Base-by-base conservation (phyloP, 2,888 invertebrate genomes). In the Eristalis arbustorum region DNA sequence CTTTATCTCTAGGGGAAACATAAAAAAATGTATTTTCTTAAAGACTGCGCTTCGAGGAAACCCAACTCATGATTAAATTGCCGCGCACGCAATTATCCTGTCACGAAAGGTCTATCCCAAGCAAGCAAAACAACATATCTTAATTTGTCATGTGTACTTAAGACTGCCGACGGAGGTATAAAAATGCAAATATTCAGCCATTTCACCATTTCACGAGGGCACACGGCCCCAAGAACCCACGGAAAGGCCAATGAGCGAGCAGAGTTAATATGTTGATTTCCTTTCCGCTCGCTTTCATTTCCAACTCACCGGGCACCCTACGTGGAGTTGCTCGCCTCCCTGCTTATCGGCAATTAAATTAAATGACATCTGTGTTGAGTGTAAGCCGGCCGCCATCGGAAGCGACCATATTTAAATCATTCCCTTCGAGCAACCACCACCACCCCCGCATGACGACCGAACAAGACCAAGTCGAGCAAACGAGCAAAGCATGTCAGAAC, bases 81-180 rank as follows among this genome's bases (percentile, higher is more conserved):
- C 61, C 3, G 62, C 40, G 56, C 82, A 82, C 85, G 82, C 85
- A 78, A 85, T 57, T 42, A 74, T 42, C 42, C 62, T 62, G 77
- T 82, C 85, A 85, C 85, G 85, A 82, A 76, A 34, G 37, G 42
- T 62, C 61, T 57, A 73, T 59, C 73, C 18, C 2, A 3, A 25
- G 3, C 25, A 25, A 25, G 3, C 56, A n/a, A 28, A 75, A 75
- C 49, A 71, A 79, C 75, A 66, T 78, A 85, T 78, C 78, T 81
- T 73, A 85, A 85, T 85, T 85, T 85, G 74, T 77, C 85, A 85
- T 85, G 85, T 85, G 85, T 82, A 85, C 82, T 82, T 85, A 82
- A 82, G 68, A 68, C 64, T 69, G 34, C 66, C 40, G 31, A 18
- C 37, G 42, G 22, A 63, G 31, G 67, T 81, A 64, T 81, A 73